Evolutionary conservation across 1,140 invertebrate species (phyloP), one percentile per base, ranked within the genome.

Genomic region (Dreissena polymorpha): DNA sequence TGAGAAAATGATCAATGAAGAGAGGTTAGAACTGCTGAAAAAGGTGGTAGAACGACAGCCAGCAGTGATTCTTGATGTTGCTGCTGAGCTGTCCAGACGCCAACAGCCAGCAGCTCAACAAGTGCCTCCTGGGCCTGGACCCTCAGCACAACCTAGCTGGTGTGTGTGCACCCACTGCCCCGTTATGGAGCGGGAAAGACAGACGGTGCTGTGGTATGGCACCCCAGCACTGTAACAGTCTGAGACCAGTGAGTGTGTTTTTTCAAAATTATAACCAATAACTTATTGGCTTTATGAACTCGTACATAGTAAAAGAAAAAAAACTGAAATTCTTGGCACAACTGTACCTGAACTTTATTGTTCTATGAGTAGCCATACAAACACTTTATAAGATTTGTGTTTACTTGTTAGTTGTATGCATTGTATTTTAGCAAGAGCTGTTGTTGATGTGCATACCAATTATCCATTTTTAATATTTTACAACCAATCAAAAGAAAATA

Each of bases 81-180:
- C 67, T 25, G 67, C 67, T 69, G 27, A 7, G 16, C 67, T 69
- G n/a, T 69, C 67, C 67, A 69, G 27, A 29, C 18, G 67, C 18
- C 21, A 21, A 16, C 21, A 69, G 27, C 67, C n/a, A 23, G 67
- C 18, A 18, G n/a, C 3, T 21, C 67, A n/a, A 29, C 21, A 18
- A 3, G 16, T 18, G 29, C 27, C 18, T 23, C 67, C 27, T 29
- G 67, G 29, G n/a, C 67, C 67, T 23, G 67, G 27, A n/a, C 39
- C 39, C 39, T 18, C 27, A 23, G n/a, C 27, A 23, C 67, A n/a
- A 16, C 67, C 67, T 23, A 5, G 67, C 29, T 69, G 67, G 67
- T 69, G 67, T 69, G 67, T 69, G 16, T 69, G 67, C 27, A 69
- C n/a, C n/a, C 67, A 69, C 29, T 69, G 67, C 16, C 67, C 67